Evolutionary conservation across 2,113 vertebrate genomes (phyloP), one percentile per base, ranked within the genome.

Genomic region (Benitochromis conjunctus): DNA sequence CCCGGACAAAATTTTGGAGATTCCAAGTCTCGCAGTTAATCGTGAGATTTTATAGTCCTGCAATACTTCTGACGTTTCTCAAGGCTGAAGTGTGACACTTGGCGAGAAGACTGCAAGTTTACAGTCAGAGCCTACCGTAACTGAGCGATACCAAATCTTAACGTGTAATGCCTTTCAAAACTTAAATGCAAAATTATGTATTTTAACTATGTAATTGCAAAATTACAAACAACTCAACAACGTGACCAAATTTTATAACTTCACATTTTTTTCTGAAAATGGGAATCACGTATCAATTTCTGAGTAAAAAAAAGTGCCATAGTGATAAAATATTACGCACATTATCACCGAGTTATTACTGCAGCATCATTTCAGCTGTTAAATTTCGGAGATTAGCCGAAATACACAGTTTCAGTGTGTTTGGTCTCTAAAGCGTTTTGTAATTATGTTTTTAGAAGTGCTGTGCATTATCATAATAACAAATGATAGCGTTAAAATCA

Each of bases 1-100:
- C 79, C 91, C 91, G 69, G 88, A 89, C 89, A 85, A 86, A 89
- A 84, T 88, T 91, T 91, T 88, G 80, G 88, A 90, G 74, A 21
- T 58, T 24, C 66, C 79, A 94, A 93, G 88, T 95, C 93, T 94
- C 96, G 94, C 90, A 82, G 87, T 94, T 94, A 89, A 94, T 95
- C 95, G 95, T 94, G 95, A 95, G 93, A 94, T 79, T 94, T 92
- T 86, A 84, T 46, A 74, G 19, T 85, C 55, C 41, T 89, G 81
- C 88, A 83, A 90, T 31, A 87, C 83, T 90, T 90, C 89, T 92
- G 92, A 94, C 90, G 93, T 92, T 56, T 91, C 91, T 84, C 79
- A 78, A 64, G 91, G 92, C 90, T 87, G 84, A 19, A 87, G 83
- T 19, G 81, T 48, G 79, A 79, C 38, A 43, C 81, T 81, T 66